Base-by-base conservation (phyloP, 2,113 vertebrate genomes). In the Atrichornis clamosus region DNA sequence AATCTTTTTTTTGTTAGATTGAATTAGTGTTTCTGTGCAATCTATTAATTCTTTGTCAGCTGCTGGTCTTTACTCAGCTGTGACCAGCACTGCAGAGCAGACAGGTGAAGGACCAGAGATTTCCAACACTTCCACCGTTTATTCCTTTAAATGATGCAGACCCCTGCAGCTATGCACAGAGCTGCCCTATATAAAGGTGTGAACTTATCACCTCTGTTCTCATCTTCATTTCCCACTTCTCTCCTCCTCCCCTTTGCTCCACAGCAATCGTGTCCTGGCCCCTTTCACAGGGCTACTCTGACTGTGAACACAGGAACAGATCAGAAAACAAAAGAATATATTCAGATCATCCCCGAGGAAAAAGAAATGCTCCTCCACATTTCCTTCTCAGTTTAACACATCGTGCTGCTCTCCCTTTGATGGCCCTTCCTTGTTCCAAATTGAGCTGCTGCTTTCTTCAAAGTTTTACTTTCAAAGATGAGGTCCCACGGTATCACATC, bases 181-280 rank as follows among this genome's bases (percentile, higher is more conserved):
- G 95, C 90, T 96, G 92, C 83, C 93, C 95, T 94, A 93, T 33
- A 95, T 95, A 95, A 93, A 97, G 86, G 95, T 93, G 92, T 97
- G 96, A 97, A 96, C 93, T 95, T 93, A 84, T 93, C 94, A 96
- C 95, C 96, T 92, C 86, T 76, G 73, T 86, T 96, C 69, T 95
- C 88, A 95, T 96, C 93, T 94, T 81, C 83, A 56, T 96, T 96
- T 90, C 93, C 88, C 93, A 84, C 79, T 81, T 93, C 90, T 83
- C 83, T 84, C 90, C 90, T 74, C 64, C 79, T 92, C 52, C 56
- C 69, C 68, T 95, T 88, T 90, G 85, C 83, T 94, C 76, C 64
- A 33, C 64, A 93, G 76, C 46, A 70, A 62, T 35, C 10, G 0
- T 53, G 92, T 86, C 80, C 89, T 79, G 93, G 90, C 73, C 92